These are phyloP conservation scores for Oedothorax gibbosus DNA, from an alignment of 1,140 invertebrate species.

Conservation along the genomic window DNA sequence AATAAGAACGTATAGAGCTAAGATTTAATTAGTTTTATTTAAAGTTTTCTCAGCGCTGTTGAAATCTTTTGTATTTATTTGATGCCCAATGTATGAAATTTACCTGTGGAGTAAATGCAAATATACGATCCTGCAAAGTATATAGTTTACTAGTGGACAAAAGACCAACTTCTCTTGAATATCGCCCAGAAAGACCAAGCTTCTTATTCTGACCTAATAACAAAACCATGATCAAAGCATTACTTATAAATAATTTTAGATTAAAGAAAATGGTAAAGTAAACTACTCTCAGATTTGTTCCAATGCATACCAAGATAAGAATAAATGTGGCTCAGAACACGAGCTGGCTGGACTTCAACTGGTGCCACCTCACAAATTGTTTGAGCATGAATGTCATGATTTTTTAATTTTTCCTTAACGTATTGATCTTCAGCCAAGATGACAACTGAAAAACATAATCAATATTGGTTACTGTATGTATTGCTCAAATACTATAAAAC, in stretches of 20 bases:
- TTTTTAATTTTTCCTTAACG: slow-evolving; percentile 88
- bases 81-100: slow-evolving; percentile 49
- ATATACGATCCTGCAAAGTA: slow-evolving; percentile 93
- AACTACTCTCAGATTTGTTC: not conserved
- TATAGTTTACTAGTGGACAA: slow-evolving; percentile 99
- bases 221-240: not conserved
- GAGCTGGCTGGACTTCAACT: slow-evolving; percentile 95
- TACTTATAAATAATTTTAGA: not conserved
- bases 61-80: too few relatives aligned
- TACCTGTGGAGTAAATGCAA: slow-evolving; percentile 99
- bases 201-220: slow-evolving; percentile 85
- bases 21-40: too few relatives aligned
- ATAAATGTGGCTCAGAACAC: slow-evolving; percentile 93
- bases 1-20: too few relatives aligned
- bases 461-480: not conserved
- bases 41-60: too few relatives aligned
- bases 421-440: slow-evolving; percentile 93
- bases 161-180: slow-evolving; percentile 95
- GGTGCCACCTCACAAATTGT: slow-evolving; percentile 92
- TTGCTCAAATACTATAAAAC: not conserved
- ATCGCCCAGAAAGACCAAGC: slow-evolving; percentile 90
- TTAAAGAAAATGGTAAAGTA: not conserved
- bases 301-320: slow-evolving; percentile 87
- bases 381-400: slow-evolving; percentile 93
- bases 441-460: slow-evolving; percentile 76